Evolutionary conservation across 2,797 vertebrate genomes (phyloP).

Genomic region (Phaenicophaeus curvirostris): DNA sequence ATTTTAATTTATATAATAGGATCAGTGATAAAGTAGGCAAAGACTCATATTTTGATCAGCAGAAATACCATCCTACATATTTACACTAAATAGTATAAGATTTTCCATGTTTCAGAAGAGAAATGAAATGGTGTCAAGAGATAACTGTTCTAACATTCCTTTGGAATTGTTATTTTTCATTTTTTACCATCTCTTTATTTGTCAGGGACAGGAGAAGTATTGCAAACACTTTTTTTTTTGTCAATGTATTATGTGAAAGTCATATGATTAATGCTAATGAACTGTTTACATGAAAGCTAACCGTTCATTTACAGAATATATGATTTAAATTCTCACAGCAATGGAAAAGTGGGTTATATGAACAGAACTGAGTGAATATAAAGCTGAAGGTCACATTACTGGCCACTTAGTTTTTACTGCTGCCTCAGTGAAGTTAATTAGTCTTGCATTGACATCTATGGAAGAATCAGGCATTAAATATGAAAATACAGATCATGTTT

Average conservation of each 20-base stretch:
- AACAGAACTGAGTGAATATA: background rate
- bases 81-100: background rate
- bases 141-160: background rate
- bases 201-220: background rate
- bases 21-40: background rate
- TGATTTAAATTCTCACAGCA: constrained; percentile 21
- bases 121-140: background rate
- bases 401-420: background rate
- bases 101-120: background rate
- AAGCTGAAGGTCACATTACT: constrained; percentile 1
- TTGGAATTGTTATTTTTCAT: background rate
- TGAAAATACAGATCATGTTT: background rate
- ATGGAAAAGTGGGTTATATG: constrained; percentile 24
- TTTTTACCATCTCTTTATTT: background rate
- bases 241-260: background rate
- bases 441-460: background rate
- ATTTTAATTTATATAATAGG: constrained; percentile 6
- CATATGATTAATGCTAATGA: constrained; percentile 50
- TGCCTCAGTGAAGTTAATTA: background rate
- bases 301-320: constrained; percentile 47
- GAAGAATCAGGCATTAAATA: constrained; percentile 4
- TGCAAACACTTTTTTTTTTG: background rate
- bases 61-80: background rate
- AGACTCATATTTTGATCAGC: background rate
- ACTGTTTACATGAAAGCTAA: constrained; percentile 32